Evolutionary conservation across 1,140 invertebrate species (phyloP).

Genomic region (Epicauta chinensis): DNA sequence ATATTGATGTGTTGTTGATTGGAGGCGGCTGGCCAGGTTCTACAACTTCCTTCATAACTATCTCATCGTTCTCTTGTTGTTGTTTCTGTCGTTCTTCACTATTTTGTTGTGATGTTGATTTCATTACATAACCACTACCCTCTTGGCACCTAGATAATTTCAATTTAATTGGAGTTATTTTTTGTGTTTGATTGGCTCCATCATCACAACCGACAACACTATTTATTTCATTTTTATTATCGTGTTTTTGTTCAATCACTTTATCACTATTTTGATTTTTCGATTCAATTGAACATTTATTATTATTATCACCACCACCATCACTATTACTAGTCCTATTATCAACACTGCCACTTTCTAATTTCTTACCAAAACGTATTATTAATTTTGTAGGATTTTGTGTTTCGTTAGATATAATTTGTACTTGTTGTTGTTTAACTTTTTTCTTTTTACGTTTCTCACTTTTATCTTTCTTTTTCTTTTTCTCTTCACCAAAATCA

Average conservation of each 20-base stretch:
- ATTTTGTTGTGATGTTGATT: constrained; percentile 37
- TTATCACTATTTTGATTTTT: not conserved
- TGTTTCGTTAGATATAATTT: constrained; percentile 58
- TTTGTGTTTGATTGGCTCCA: constrained; percentile 28
- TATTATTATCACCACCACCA: constrained; percentile 16
- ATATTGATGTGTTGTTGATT: not conserved
- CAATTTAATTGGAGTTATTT: constrained; percentile 71
- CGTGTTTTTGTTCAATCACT: constrained; percentile 1
- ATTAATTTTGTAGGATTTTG: constrained; percentile 44
- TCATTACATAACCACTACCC: constrained; percentile 60
- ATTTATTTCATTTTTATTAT: constrained; percentile 2
- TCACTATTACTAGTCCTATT: constrained; percentile 26
- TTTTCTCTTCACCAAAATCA: constrained; percentile 58
- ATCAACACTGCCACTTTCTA: constrained; percentile 36
- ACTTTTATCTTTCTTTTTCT: constrained; percentile 56
- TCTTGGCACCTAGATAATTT: constrained; percentile 73
- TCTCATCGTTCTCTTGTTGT: constrained; percentile 25
- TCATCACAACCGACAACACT: constrained; percentile 3
- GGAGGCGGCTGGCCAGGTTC: constrained; percentile 29
- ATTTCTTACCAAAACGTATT: constrained; percentile 51
- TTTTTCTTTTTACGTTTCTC: constrained; percentile 62
- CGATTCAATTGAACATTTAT: not conserved
- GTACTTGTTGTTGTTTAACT: constrained; percentile 51
- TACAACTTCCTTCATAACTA: constrained; percentile 19
- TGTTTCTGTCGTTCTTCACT: constrained; percentile 24